These are phyloP conservation scores for Prunella fulvescens DNA, from an alignment of 2,113 vertebrate species.

Conservation along the genomic window DNA sequence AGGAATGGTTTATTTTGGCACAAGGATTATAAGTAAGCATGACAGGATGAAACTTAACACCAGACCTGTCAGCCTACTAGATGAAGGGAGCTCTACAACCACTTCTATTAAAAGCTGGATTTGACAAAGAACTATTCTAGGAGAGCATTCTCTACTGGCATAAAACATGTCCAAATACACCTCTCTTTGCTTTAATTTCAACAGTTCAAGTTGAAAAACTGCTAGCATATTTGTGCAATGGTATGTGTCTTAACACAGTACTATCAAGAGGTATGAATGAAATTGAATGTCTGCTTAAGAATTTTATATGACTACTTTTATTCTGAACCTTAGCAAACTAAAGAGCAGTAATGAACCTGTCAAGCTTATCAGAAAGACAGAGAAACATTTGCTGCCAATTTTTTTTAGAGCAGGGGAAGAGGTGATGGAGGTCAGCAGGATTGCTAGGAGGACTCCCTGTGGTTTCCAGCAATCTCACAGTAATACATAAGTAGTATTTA, in stretches of 20 bases:
- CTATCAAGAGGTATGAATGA: neutral
- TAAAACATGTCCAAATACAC: neutral
- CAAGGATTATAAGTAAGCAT: constrained; percentile 1
- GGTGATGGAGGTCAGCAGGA: neutral
- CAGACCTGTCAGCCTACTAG: neutral
- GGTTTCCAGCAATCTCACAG: neutral
- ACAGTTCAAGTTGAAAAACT: neutral
- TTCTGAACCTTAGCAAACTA: neutral
- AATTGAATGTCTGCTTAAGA: neutral
- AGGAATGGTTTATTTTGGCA: constrained; percentile 43
- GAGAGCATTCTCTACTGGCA: neutral
- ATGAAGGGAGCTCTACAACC: constrained; percentile 3
- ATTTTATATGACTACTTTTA: neutral
- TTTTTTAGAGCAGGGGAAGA: neutral
- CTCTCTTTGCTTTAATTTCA: neutral
- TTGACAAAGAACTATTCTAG: constrained; percentile 16
- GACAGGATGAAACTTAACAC: constrained; percentile 46
- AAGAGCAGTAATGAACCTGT: neutral
- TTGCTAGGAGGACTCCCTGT: neutral
- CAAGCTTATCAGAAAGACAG: neutral
- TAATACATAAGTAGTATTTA: neutral
- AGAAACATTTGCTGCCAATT: neutral
- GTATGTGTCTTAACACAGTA: neutral
- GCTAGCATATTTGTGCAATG: neutral
- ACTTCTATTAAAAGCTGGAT: constrained; percentile 37